These are phyloP conservation scores for Cataglyphis hispanica DNA, from an alignment of 1,140 invertebrate species.

Conservation along the genomic window DNA sequence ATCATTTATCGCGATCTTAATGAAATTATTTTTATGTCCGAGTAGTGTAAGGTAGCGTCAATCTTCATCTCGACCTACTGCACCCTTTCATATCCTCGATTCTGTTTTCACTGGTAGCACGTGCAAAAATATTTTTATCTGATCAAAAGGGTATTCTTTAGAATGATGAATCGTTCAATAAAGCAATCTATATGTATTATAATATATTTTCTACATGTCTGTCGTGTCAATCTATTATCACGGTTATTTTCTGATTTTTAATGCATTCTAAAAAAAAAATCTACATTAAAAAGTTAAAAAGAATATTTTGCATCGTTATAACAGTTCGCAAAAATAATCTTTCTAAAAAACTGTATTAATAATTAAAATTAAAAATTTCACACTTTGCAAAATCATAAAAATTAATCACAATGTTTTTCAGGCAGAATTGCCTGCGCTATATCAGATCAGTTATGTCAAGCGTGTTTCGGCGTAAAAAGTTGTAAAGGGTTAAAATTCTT, in stretches of 20 bases:
- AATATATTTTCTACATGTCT: neutral
- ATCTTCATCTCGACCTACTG: conserved; percentile 29
- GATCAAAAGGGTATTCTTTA: conserved; percentile 4
- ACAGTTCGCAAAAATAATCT: conserved; percentile 1
- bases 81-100: conserved; percentile 37
- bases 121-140: conserved; percentile 19
- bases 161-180: neutral
- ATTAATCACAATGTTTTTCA: conserved; percentile 38
- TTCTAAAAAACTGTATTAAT: neutral
- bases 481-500: conserved; percentile 48
- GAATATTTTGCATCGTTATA: neutral
- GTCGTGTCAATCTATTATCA: neutral
- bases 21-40: conserved; percentile 55
- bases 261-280: neutral
- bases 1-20: conserved; percentile 47
- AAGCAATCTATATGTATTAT: neutral
- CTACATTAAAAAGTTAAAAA: neutral
- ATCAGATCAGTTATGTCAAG: conserved; percentile 24
- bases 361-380: neutral
- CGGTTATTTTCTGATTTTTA: neutral
- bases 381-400: conserved; percentile 4
- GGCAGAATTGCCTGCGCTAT: neutral
- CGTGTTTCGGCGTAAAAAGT: conserved; percentile 27
- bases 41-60: conserved; percentile 38
- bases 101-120: conserved; percentile 7